Percentiles rank a stretch among this genome's conserved stretches.
Conservation (phyloP, 2,113 vertebrate genomes). For the Semicossyphus pulcher region DNA sequence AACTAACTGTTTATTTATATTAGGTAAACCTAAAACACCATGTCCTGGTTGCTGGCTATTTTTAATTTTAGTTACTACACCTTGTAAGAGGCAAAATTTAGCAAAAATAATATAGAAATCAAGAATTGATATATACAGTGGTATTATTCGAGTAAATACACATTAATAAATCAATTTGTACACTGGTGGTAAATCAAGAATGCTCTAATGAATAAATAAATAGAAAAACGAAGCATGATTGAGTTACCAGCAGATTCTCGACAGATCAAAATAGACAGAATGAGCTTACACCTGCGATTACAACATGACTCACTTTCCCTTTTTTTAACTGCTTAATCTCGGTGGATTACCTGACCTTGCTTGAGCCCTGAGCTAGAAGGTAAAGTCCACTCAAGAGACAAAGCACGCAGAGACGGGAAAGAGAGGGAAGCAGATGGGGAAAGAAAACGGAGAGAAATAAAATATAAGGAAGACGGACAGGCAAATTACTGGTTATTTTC, state of each 20-base stretch:
- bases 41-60: no score
- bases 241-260: neutral
- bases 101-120: no score
- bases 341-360: constrained; percentile 60
- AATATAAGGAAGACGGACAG: neutral
- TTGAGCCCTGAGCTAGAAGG: constrained; percentile 19
- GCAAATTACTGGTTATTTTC: no score
- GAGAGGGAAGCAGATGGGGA: neutral
- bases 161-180: neutral
- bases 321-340: constrained; percentile 59
- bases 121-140: no score
- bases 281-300: constrained; percentile 31
- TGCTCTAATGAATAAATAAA: no score
- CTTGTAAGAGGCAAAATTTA: no score
- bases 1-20: no score
- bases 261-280: constrained; percentile 51
- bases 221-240: neutral
- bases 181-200: neutral
- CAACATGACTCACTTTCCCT: constrained; percentile 22
- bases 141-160: no score
- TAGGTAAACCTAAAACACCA: no score
- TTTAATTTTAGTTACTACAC: no score
- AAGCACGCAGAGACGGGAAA: constrained; percentile 1
- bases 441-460: neutral
- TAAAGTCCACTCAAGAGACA: constrained; percentile 10